A percentile compares a stretch with the other conserved stretches of the same genome.
Conservation (phyloP, 2,888 invertebrate species). For the Odontothrips loti region DNA sequence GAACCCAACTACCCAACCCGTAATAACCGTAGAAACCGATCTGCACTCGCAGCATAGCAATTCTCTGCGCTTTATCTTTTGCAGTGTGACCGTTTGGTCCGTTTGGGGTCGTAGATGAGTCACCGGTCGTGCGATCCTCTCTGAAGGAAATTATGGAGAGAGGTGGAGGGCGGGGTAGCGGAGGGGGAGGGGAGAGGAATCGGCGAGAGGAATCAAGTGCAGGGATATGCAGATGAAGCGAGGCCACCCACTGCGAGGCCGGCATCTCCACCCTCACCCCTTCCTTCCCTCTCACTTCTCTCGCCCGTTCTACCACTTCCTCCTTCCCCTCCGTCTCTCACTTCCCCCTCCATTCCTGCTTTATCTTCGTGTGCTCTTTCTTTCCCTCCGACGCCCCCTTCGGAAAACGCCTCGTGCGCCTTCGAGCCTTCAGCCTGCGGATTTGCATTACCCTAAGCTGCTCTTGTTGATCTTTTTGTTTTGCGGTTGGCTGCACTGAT, state of each 20-base stretch:
- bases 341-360: too few species aligned
- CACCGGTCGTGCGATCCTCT: too few species aligned
- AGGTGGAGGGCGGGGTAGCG: neutral
- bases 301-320: neutral
- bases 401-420: neutral
- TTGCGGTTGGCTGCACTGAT: slow-evolving; percentile 1
- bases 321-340: neutral
- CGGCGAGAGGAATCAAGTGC: neutral
- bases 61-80: too few species aligned
- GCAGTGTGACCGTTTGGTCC: too few species aligned
- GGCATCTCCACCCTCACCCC: too few species aligned
- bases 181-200: neutral
- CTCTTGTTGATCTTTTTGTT: neutral
- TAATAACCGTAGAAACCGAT: too few species aligned
- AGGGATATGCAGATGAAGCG: neutral
- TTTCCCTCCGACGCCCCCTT: neutral
- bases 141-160: neutral
- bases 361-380: neutral
- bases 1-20: too few species aligned
- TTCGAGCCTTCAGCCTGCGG: slow-evolving; percentile 1
- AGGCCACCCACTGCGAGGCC: neutral
- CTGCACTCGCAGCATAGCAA: too few species aligned
- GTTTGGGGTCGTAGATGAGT: too few species aligned
- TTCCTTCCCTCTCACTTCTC: neutral
- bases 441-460: slow-evolving; percentile 13